A percentile compares a stretch with the other conserved stretches of the same genome.
Conservation (phyloP, 2,888 invertebrate species). For the Lasioglossum leucozonium region DNA sequence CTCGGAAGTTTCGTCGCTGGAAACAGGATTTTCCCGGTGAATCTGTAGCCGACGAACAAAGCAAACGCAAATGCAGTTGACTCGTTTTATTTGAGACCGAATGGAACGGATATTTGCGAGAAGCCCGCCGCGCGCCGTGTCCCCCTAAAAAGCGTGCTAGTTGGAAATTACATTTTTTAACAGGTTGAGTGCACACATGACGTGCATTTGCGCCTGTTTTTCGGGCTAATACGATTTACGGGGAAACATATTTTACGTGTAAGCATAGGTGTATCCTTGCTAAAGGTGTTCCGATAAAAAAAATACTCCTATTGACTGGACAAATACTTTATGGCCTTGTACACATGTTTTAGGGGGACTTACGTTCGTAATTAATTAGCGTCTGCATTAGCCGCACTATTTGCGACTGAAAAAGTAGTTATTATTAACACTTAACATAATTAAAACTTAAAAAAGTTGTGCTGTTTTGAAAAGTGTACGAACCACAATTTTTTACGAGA, state of each 20-base stretch:
- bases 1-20: neutral
- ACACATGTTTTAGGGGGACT: neutral
- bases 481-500: too few relatives aligned
- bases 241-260: neutral
- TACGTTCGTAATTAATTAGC: neutral
- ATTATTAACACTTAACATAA: too few relatives aligned
- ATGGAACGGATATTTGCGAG: slow-evolving; percentile 13
- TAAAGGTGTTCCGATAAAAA: neutral
- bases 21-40: slow-evolving; percentile 11
- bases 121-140: neutral
- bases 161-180: slow-evolving; percentile 20
- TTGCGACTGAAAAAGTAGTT: neutral
- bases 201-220: neutral
- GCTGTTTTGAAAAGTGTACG: too few relatives aligned
- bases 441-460: too few relatives aligned
- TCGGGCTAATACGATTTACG: neutral
- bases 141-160: slow-evolving; percentile 20
- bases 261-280: neutral
- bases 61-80: neutral
- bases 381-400: neutral
- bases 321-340: neutral
- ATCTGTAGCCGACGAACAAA: neutral
- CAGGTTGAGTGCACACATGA: neutral
- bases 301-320: neutral
- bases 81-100: slow-evolving; percentile 15